These are phyloP conservation scores for Protophormia terraenovae DNA, from an alignment of 2,888 invertebrate genomes.

Conservation along the genomic window DNA sequence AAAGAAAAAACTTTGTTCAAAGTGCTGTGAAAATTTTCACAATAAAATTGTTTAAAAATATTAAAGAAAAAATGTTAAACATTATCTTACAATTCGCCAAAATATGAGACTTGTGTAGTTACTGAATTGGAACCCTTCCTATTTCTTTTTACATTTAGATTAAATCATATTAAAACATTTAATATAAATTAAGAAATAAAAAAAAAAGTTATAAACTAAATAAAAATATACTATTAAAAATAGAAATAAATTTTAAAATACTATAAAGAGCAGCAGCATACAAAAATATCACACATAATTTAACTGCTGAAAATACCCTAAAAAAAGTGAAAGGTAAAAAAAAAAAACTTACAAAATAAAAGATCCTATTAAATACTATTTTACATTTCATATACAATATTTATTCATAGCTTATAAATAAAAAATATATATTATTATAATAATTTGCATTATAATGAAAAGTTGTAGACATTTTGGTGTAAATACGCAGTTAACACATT, in stretches of 20 bases:
- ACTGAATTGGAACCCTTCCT: conserved; percentile 60
- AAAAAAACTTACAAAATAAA: conserved; percentile 11
- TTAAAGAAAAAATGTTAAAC: background rate
- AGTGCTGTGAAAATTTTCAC: conserved; percentile 35
- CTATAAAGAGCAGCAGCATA: background rate
- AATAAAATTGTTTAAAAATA: conserved; percentile 37
- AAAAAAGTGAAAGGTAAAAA: conserved; percentile 56
- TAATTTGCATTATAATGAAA: conserved; percentile 50
- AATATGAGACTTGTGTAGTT: conserved; percentile 10
- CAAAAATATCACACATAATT: background rate
- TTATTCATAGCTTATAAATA: background rate
- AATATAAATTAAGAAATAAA: conserved; percentile 25
- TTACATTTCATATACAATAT: background rate
- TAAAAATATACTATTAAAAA: background rate
- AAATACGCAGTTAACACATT: conserved; percentile 4
- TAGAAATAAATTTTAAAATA: conserved; percentile 15
- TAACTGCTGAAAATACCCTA: background rate
- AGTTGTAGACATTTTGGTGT: conserved; percentile 16
- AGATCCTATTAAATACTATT: conserved; percentile 7
- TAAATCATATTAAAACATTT: conserved; percentile 30
- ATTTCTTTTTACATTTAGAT: background rate
- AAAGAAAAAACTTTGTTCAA: conserved; percentile 9
- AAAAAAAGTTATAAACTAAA: conserved; percentile 1
- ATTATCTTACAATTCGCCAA: background rate
- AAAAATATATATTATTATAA: conserved; percentile 4